Evolutionary conservation across 2,797 vertebrate species (phyloP), one percentile per base, ranked within the genome.

Genomic region (Setipinna tenuifilis): DNA sequence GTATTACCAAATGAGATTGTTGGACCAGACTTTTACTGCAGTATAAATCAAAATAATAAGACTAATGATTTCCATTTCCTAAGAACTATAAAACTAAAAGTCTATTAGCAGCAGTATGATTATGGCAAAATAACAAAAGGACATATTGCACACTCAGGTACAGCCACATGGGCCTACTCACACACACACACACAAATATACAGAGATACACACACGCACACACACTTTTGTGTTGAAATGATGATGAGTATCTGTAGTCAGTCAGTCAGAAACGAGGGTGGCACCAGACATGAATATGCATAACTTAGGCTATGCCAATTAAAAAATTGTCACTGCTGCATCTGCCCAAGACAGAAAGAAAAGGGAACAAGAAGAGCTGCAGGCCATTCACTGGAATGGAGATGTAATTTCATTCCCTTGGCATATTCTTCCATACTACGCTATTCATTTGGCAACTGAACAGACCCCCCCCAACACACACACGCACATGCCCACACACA

Each of bases 231-330:
- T 17, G 23, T 68, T 75, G 4, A 71, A 75, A 35, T 75, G 68
- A 88, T 89, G 87, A 88, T 91, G 91, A 93, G 88, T 90, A 89
- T 84, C 85, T 78, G 83, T 85, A 82, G 89, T 90, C 86, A 82
- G 89, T 90, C 87, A 85, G 86, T 89, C 90, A 89, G 80, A 83
- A 86, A 25, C 81, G 17, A 17, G 65, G 86, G 85, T 84, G 86
- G 87, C 84, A 92, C 88, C 86, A 89, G 87, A 87, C 89, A 91
- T 93, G 91, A 94, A 94, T 93, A 93, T 91, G 92, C 89, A 93
- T 93, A 92, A 93, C 90, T 93, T 90, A 21, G 68, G 68, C 68
- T 90, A 89, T 83, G 84, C 89, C 92, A 93, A 92, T 93, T 93
- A 93, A 92, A 92, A 92, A 87, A 87, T 82, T 87, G 88, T 89